phyloP scores from a whole-genome alignment of 2,113 vertebrate species.

The Panthera uncia region DNA sequence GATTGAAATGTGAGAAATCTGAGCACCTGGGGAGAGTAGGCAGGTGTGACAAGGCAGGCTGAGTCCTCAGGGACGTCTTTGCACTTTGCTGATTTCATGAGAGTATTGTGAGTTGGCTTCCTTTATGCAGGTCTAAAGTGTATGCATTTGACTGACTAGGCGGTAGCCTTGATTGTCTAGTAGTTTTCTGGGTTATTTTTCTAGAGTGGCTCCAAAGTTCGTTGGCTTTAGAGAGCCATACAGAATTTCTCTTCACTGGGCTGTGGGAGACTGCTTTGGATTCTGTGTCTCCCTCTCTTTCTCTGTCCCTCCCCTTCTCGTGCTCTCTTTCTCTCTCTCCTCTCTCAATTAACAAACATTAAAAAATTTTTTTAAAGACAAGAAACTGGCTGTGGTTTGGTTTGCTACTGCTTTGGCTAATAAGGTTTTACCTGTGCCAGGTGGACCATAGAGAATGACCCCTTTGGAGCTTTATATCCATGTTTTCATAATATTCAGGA shows the following conservation, averaged over 20 bases:
- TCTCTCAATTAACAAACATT: no score
- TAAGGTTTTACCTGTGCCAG: no score
- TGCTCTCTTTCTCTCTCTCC: no score
- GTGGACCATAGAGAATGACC: no score
- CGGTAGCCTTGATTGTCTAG: neutral
- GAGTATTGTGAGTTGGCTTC: neutral
- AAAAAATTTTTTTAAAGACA: no score
- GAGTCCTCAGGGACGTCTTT: neutral
- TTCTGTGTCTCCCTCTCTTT: no score
- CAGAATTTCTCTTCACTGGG: neutral
- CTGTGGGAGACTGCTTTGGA: neutral
- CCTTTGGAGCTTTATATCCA: no score
- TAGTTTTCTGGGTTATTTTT: neutral
- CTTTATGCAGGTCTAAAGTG: neutral
- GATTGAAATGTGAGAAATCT: neutral
- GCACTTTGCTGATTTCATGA: neutral
- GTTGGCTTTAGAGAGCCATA: neutral
- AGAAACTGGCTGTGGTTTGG: no score
- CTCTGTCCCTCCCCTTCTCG: no score
- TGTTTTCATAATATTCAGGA: no score
- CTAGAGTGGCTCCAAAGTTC: neutral
- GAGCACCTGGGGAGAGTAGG: neutral
- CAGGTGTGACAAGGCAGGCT: neutral
- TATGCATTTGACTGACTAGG: neutral
- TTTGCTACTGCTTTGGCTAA: no score